Base-by-base conservation (phyloP, 2,888 invertebrate species). In the Enchytraeus crypticus region DNA sequence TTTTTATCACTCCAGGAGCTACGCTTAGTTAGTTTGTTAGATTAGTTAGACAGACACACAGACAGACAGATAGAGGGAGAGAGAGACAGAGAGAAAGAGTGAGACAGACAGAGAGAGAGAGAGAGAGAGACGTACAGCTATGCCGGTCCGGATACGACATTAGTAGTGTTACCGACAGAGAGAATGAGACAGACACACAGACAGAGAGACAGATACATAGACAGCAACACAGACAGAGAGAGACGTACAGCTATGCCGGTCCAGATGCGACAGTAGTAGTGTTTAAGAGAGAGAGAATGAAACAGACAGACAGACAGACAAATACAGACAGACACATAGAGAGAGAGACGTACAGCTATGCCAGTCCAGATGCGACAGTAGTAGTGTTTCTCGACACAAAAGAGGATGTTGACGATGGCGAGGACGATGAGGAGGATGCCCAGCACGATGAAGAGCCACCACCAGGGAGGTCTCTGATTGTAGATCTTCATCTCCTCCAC, bases 401-500 rank as follows among this genome's bases (percentile, higher is more conserved):
- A 59, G 51, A 59, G 29, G 1, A 38, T 34, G n/a, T 26, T 43
- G 27, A 59, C 38, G 5, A 59, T 43, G 3, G 51, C 59, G 5
- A 59, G 53, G 29, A 59, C 43, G n/a, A 59, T 34, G 21, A 59
- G 43, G 4, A 29, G 32, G 38, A 59, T 51, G 18, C 59, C 59
- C 14, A 23, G 27, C 1, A 43, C 5, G 27, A 59, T 51, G 23
- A 59, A 59, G 33, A 59, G 26, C 59, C 59, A 59, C n/a, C 51
- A 51, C 32, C 46, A 33, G n/a, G 49, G 30, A 18, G 59, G 59
- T 2, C 29, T 33, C 14, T 43, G 38, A 8, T 30, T 27, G 43
- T 53, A 59, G 45, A 59, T 53, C 59, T 29, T 53, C 43, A 59
- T 59, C 59, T 59, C 59, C 26, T 59, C 51, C 53, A 59, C 59